Evolutionary conservation across 2,113 vertebrate genomes (phyloP).

Genomic region (Microcebus griseorufus): DNA sequence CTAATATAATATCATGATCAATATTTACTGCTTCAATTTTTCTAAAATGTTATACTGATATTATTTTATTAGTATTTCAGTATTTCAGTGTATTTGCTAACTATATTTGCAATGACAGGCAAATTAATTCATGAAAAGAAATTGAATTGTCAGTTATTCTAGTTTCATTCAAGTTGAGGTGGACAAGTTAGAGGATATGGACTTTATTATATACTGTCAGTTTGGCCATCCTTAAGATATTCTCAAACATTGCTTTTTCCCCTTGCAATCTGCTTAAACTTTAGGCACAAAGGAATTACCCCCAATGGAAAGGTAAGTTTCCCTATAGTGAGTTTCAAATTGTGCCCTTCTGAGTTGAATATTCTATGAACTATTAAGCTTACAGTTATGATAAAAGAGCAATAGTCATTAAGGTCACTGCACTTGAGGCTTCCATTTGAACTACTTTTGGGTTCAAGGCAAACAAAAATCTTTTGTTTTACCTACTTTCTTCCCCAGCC

Average conservation of each 20-base stretch:
- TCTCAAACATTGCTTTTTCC: not conserved
- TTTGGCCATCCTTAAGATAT: not conserved
- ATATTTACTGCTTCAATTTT: not conserved
- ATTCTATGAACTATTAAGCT: conserved; percentile 31
- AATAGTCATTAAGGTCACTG: conserved; percentile 48
- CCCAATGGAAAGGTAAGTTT: conserved; percentile 22
- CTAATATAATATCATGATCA: not conserved
- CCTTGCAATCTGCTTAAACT: not conserved
- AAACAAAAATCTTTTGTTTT: conserved; percentile 63
- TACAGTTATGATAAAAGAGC: conserved; percentile 30
- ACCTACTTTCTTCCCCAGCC: conserved; percentile 31
- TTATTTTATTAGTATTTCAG: not conserved
- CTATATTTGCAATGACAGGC: not conserved
- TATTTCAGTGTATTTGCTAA: not conserved
- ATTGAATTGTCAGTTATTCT: not conserved
- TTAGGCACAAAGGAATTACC: conserved; percentile 40
- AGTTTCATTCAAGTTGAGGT: not conserved
- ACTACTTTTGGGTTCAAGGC: conserved; percentile 52
- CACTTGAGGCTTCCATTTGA: conserved; percentile 57
- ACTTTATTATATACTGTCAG: not conserved
- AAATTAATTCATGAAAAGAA: not conserved
- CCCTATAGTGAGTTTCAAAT: conserved; percentile 52
- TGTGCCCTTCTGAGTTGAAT: conserved; percentile 38
- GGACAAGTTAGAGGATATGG: not conserved
- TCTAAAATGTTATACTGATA: not conserved